Conservation (phyloP, 1,140 invertebrate genomes). For the Hypothenemus hampei region DNA sequence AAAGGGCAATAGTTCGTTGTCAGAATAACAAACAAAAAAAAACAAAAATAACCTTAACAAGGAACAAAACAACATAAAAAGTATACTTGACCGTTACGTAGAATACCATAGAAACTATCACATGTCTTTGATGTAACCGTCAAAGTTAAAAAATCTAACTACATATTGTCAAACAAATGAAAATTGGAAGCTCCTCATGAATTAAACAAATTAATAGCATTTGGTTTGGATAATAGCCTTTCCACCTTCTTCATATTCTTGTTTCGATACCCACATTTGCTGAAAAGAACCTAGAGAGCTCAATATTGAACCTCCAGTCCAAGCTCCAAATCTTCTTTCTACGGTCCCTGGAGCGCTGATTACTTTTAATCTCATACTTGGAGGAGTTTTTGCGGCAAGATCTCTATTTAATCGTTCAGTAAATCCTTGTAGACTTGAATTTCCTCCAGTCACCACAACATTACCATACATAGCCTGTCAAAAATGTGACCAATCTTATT, state of each 20-base stretch:
- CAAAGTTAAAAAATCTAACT: too few species aligned
- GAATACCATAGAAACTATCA: too few species aligned
- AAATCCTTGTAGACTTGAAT: conserved; percentile 73
- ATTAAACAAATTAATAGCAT: conserved; percentile 30
- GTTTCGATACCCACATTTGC: conserved; percentile 88
- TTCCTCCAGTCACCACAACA: conserved; percentile 83
- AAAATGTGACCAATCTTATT: conserved; percentile 1
- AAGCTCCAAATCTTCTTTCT: conserved; percentile 82
- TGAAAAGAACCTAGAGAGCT: conserved; percentile 88
- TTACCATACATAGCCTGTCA: conserved; percentile 70
- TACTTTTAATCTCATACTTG: conserved; percentile 76
- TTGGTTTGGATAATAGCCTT: conserved; percentile 49
- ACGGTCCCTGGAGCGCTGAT: conserved; percentile 66
- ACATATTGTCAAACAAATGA: conserved; percentile 10
- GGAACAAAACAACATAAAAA: too few species aligned
- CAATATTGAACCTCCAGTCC: conserved; percentile 89
- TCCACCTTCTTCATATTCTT: conserved; percentile 85
- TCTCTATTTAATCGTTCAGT: conserved; percentile 59
- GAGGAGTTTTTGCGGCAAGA: conserved; percentile 49
- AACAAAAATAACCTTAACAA: too few species aligned
- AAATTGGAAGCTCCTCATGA: neutral
- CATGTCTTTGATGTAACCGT: too few species aligned
- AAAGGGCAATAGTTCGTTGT: too few species aligned
- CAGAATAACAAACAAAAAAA: too few species aligned
- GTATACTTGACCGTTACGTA: too few species aligned